Base-by-base conservation (phyloP, 2,797 vertebrate genomes). In the Pipistrellus nathusii region DNA sequence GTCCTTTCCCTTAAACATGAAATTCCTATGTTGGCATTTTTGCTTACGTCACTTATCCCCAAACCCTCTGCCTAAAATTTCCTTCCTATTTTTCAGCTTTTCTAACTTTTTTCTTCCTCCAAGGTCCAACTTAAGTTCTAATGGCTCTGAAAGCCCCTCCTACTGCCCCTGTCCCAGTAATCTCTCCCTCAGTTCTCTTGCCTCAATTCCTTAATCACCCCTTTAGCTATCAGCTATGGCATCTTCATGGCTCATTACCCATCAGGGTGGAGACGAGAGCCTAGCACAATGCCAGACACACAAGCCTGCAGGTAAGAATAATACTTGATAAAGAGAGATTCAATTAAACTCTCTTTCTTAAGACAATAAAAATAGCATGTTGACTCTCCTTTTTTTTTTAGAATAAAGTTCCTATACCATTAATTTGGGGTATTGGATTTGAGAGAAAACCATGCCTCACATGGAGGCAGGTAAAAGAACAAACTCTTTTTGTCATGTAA, bases 31-130 rank as follows among this genome's bases (percentile, higher is more conserved):
- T 21, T 75, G 6, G 5, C 64, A 86, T 55, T 86, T 81, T 62
- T 77, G 8, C 1, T 59, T n/a, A 59, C 21, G 11, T 85, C 57
- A 44, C 41, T 41, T 14, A 23, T 62, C 72, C 72, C 46, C 71
- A 64, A 38, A 76, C n/a, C 44, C 73, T 18, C 35, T 44, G 7
- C 69, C 57, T 77, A 85, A 84, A 72, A 82, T 68, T 10, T 3
- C 3, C 9, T 89, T 25, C n/a, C 2, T 69, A 20, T 38, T 85
- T 88, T 32, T 25, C 75, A 68, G 23, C 6, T 73, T 88, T 32
- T 85, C 71, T 86, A 89, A 41, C 10, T 90, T 91, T n/a, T 30
- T 10, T 81, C 32, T 93, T 55, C 75, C 64, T 89, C 77, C 44
- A 69, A 69, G 14, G n/a, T 11, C 69, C 44, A 92, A 23, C 5